phyloP scores from a whole-genome alignment of 2,888 invertebrate species.

The Caenorhabditis wallacei region DNA sequence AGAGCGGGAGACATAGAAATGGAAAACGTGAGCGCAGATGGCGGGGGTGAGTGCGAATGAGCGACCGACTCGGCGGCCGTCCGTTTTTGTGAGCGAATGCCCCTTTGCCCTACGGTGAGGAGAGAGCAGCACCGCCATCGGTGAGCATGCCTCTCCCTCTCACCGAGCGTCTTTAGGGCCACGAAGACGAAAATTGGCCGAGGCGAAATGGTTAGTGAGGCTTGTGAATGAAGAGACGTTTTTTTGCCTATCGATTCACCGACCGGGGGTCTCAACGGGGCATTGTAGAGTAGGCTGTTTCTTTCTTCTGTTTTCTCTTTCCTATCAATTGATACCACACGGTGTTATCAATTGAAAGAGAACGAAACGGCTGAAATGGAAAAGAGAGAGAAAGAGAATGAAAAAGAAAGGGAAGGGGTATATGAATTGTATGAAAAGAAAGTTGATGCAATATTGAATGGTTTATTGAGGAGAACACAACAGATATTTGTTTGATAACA shows the following conservation, averaged over 20 bases:
- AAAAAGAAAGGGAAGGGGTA: not conserved
- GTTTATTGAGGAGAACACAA: not conserved
- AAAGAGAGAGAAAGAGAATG: not conserved
- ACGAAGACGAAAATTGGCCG: constrained; percentile 9
- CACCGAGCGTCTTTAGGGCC: constrained; percentile 13
- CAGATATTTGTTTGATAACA: not conserved
- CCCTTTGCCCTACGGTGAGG: not conserved
- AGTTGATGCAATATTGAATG: not conserved
- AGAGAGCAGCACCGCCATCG: constrained; percentile 31
- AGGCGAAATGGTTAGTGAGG: constrained; percentile 29
- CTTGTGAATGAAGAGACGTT: constrained; percentile 11
- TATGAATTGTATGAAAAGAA: not conserved
- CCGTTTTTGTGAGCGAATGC: constrained; percentile 25
- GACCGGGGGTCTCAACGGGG: not conserved
- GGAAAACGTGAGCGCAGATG: constrained; percentile 35
- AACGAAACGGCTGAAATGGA: not conserved
- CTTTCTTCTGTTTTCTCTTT: not conserved
- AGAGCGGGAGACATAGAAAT: no score
- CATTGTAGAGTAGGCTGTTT: constrained; percentile 1
- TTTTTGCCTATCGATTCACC: constrained; percentile 6
- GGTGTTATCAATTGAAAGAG: constrained; percentile 13
- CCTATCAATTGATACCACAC: not conserved
- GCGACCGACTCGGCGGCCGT: constrained; percentile 26
- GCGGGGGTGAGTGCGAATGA: constrained; percentile 34
- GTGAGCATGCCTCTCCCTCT: constrained; percentile 30